Percentiles rank a stretch among this genome's conserved stretches.
Evolutionary conservation across 2,797 vertebrate genomes (phyloP).

Genomic region (Sciurus vulgaris): DNA sequence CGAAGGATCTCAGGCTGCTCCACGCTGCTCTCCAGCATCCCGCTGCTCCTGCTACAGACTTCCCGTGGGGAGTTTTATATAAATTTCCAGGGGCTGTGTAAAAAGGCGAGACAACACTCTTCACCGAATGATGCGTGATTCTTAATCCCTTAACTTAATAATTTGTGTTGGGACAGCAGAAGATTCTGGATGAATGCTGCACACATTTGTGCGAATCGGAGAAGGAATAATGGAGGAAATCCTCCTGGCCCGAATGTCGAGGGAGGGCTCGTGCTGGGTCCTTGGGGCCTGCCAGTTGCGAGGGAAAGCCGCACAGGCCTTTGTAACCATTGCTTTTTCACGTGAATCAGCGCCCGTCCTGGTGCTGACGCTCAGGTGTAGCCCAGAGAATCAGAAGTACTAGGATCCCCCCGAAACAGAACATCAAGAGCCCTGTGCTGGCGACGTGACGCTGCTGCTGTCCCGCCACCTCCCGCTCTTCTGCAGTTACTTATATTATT

Average conservation of each 20-base stretch:
- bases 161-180: slow-evolving; percentile 16
- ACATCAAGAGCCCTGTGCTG: slow-evolving; percentile 33
- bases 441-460: background rate
- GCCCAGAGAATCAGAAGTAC: slow-evolving; percentile 20
- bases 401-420: background rate
- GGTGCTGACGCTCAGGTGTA: background rate
- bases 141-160: slow-evolving; percentile 3
- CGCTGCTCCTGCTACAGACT: background rate
- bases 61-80: background rate
- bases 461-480: slow-evolving; percentile 25
- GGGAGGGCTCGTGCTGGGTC: background rate
- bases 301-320: background rate
- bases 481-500: slow-evolving; percentile 65
- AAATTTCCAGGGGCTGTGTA: background rate
- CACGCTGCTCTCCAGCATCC: background rate
- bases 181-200: background rate
- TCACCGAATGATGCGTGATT: background rate
- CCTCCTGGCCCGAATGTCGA: background rate
- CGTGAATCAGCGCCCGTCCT: background rate
- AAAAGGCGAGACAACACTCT: background rate
- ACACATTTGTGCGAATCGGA: background rate
- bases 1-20: background rate
- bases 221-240: background rate
- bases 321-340: slow-evolving; percentile 14
- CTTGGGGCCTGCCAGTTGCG: background rate